Evolutionary conservation across 2,888 invertebrate genomes (phyloP).

Genomic region (Keiferia lycopersicella): DNA sequence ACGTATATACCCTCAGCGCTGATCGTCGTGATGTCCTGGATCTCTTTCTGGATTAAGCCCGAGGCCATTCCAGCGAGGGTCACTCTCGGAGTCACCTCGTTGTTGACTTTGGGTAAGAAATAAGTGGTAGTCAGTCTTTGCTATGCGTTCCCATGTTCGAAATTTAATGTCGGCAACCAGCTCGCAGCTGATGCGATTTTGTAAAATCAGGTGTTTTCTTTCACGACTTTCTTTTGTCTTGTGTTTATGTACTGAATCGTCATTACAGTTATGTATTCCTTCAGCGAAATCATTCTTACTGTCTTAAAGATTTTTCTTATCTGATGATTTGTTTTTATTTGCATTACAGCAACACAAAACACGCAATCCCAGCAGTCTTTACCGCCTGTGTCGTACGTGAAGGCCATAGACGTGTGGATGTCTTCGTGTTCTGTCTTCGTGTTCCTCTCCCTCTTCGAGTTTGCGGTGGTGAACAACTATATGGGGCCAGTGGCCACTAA

Average conservation of each 20-base stretch:
- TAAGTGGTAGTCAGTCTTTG: background rate
- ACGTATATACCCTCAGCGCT: slow-evolving; percentile 95
- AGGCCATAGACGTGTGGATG: slow-evolving; percentile 97
- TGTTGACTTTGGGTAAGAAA: slow-evolving; percentile 88
- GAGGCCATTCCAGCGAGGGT: slow-evolving; percentile 95
- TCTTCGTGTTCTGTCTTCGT: slow-evolving; percentile 95
- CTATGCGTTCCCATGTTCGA: background rate
- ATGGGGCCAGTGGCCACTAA: slow-evolving; percentile 93
- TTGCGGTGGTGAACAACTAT: slow-evolving; percentile 94
- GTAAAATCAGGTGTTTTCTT: too few relatives aligned
- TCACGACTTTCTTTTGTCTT: too few relatives aligned
- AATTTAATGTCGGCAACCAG: too few relatives aligned
- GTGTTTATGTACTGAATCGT: too few relatives aligned
- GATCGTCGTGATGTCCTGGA: slow-evolving; percentile 97
- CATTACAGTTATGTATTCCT: too few relatives aligned
- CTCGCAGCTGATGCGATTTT: too few relatives aligned
- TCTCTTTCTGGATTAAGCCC: slow-evolving; percentile 97
- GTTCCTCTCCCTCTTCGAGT: slow-evolving; percentile 94
- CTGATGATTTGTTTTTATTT: too few relatives aligned
- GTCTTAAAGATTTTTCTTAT: too few relatives aligned
- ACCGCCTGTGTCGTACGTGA: slow-evolving; percentile 95
- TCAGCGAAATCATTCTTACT: too few relatives aligned
- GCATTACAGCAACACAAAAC: slow-evolving; percentile 89
- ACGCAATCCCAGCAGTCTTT: slow-evolving; percentile 94
- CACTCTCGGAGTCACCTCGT: slow-evolving; percentile 92